Percentiles rank a stretch among this genome's conserved stretches.
Evolutionary conservation across 2,888 invertebrate genomes (phyloP).

Genomic region (Beris morrisii): DNA sequence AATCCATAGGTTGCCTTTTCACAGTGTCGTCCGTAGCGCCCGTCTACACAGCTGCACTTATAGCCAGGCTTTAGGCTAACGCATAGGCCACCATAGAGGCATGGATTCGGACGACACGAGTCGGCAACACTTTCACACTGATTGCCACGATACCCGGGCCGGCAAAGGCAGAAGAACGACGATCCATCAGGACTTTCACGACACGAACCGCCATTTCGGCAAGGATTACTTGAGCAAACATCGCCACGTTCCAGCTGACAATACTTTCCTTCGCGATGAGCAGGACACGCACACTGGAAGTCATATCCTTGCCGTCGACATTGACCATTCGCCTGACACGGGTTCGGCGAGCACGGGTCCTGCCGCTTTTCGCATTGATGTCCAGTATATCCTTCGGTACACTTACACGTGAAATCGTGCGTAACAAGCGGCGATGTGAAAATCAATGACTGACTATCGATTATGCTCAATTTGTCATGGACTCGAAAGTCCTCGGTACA

Average conservation of each 20-base stretch:
- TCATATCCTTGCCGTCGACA: slow-evolving; percentile 83
- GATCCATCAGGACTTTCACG: slow-evolving; percentile 84
- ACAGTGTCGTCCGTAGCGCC: slow-evolving; percentile 87
- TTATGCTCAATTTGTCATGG: slow-evolving; percentile 70
- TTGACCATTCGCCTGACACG: slow-evolving; percentile 81
- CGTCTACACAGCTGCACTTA: slow-evolving; percentile 81
- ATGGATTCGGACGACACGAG: slow-evolving; percentile 92
- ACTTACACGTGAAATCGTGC: slow-evolving; percentile 78
- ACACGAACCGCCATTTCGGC: slow-evolving; percentile 89
- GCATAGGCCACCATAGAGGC: slow-evolving; percentile 85
- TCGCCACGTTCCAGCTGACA: slow-evolving; percentile 85
- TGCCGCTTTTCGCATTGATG: slow-evolving; percentile 80
- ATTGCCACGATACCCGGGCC: slow-evolving; percentile 88
- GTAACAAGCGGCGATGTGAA: slow-evolving; percentile 80
- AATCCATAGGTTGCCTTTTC: slow-evolving; percentile 90
- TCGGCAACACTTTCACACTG: slow-evolving; percentile 87
- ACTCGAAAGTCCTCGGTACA: slow-evolving; percentile 74
- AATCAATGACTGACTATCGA: slow-evolving; percentile 78
- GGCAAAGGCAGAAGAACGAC: slow-evolving; percentile 88
- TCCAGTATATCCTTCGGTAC: slow-evolving; percentile 83
- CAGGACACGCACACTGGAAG: slow-evolving; percentile 80
- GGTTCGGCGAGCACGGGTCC: slow-evolving; percentile 89
- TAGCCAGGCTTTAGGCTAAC: slow-evolving; percentile 87
- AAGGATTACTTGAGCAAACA: slow-evolving; percentile 82
- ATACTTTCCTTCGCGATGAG: slow-evolving; percentile 76